Conservation (phyloP, 2,113 vertebrate species). For the Hoplias malabaricus region DNA sequence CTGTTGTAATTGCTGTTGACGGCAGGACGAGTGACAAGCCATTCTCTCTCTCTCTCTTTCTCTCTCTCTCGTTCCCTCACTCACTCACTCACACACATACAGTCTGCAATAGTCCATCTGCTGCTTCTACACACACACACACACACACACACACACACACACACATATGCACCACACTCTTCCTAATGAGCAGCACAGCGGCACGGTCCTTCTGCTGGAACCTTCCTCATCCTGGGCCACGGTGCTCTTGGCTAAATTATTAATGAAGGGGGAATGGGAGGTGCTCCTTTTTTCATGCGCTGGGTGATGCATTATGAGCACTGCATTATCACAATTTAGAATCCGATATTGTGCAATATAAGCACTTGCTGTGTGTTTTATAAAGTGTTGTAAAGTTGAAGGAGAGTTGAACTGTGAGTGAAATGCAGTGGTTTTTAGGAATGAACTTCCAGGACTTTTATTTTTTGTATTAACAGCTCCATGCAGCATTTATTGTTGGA, state of each 20-base stretch:
- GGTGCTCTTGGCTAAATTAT: conserved; percentile 13
- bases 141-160: conserved; percentile 61
- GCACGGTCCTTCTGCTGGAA: conserved; percentile 49
- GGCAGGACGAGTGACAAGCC: conserved; percentile 41
- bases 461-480: not conserved
- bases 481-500: not conserved
- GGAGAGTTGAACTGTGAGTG: too few relatives aligned
- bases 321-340: not conserved
- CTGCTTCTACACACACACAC: conserved; percentile 53
- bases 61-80: too few relatives aligned
- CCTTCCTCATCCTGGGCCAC: conserved; percentile 28
- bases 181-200: conserved; percentile 63
- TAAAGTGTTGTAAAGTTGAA: too few relatives aligned
- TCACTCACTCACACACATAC: conserved; percentile 43
- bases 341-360: not conserved
- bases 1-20: conserved; percentile 39
- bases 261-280: conserved; percentile 56
- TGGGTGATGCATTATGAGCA: not conserved
- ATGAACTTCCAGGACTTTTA: too few relatives aligned
- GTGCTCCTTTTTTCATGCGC: not conserved
- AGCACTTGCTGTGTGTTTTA: too few relatives aligned
- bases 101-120: conserved; percentile 61
- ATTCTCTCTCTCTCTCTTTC: too few relatives aligned
- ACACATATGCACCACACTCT: conserved; percentile 60
- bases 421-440: too few relatives aligned